phyloP scores from a whole-genome alignment of 1,140 invertebrate species.

The Phortica variegata region DNA sequence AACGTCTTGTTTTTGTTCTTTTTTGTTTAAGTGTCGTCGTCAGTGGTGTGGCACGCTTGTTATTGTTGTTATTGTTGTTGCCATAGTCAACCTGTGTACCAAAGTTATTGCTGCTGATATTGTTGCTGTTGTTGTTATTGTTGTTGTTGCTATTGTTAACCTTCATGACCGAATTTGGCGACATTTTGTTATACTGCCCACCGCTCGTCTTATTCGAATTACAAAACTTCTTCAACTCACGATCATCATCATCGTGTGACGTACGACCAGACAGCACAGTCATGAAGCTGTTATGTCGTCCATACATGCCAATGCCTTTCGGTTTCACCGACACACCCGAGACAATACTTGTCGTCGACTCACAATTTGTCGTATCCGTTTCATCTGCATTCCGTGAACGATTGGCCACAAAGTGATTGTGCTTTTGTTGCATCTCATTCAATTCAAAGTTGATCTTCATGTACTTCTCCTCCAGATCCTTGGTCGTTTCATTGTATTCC shows the following conservation, averaged over 20 bases:
- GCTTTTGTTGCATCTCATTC: constrained; percentile 47
- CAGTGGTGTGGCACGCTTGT: background rate
- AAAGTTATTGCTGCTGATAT: background rate
- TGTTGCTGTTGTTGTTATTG: background rate
- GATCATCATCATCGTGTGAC: constrained; percentile 11
- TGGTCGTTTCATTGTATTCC: constrained; percentile 48
- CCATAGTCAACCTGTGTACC: background rate
- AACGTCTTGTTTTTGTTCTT: background rate
- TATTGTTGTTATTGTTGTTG: background rate
- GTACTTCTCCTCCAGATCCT: constrained; percentile 47
- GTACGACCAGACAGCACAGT: constrained; percentile 24
- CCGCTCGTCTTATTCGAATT: no score
- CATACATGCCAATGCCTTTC: constrained; percentile 14
- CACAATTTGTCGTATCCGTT: constrained; percentile 8
- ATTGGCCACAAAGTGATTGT: constrained; percentile 28
- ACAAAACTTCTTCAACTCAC: background rate
- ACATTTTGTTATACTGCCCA: no score
- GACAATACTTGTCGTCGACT: constrained; percentile 18
- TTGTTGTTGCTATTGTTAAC: background rate
- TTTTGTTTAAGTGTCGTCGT: background rate
- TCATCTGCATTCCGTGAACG: constrained; percentile 13
- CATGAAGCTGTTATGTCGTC: constrained; percentile 35
- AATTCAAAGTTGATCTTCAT: constrained; percentile 47
- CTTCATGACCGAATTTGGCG: no score
- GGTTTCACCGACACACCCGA: constrained; percentile 22